Conservation (phyloP, 2,888 invertebrate genomes). For the Apotomis turbidana region DNA sequence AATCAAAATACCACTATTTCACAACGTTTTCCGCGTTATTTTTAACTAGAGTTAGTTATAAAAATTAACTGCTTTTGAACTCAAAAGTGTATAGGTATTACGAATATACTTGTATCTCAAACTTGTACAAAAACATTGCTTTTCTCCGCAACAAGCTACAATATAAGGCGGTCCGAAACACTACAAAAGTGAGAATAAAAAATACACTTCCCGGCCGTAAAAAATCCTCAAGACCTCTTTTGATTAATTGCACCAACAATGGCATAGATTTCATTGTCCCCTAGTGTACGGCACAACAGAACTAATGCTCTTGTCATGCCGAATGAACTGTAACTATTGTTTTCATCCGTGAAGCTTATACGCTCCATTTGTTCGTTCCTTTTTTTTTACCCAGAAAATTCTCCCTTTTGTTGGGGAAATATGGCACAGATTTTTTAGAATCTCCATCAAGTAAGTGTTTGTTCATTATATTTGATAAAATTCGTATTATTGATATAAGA, state of each 20-base stretch:
- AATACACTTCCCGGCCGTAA: constrained; percentile 13
- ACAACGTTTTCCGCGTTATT: not conserved
- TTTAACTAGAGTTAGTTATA: not conserved
- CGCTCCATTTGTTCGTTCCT: constrained; percentile 40
- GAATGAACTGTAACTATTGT: constrained; percentile 71
- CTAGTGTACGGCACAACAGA: constrained; percentile 52
- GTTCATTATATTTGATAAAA: not conserved
- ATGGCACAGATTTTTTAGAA: constrained; percentile 35
- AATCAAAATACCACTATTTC: not conserved
- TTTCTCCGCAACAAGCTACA: too few relatives aligned
- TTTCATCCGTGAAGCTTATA: constrained; percentile 53
- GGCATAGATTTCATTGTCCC: constrained; percentile 46
- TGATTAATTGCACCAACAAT: constrained; percentile 38
- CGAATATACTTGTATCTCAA: too few relatives aligned
- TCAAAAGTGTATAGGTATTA: too few relatives aligned
- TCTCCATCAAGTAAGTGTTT: constrained; percentile 19
- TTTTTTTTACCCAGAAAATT: constrained; percentile 36
- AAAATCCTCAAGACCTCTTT: constrained; percentile 34
- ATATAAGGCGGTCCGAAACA: not conserved
- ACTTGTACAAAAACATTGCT: too few relatives aligned
- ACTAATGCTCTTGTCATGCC: constrained; percentile 63
- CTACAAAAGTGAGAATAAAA: constrained; percentile 10
- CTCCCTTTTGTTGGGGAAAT: constrained; percentile 37
- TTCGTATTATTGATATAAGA: not conserved
- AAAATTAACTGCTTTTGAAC: not conserved